These are phyloP conservation scores for Micromesistius poutassou DNA, from an alignment of 2,797 vertebrate species.

Conservation along the genomic window DNA sequence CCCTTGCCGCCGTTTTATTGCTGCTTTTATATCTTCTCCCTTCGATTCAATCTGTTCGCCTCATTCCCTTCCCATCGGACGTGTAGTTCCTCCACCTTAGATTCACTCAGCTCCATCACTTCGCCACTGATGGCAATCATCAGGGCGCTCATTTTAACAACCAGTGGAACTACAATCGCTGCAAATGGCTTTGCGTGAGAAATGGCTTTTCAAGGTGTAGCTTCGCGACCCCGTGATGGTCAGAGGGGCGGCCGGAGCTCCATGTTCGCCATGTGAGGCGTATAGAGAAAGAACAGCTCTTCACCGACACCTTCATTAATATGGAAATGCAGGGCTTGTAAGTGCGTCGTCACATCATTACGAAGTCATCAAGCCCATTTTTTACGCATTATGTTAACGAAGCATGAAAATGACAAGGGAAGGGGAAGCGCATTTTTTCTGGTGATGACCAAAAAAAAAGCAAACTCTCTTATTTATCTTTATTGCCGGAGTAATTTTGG, in stretches of 20 bases:
- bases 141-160: conserved; percentile 67
- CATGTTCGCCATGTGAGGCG: conserved; percentile 47
- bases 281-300: conserved; percentile 44
- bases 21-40: conserved; percentile 46
- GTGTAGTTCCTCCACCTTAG: conserved; percentile 51
- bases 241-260: conserved; percentile 29
- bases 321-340: conserved; percentile 70
- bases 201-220: conserved; percentile 49
- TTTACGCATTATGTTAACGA: conserved; percentile 74
- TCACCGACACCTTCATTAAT: conserved; percentile 70
- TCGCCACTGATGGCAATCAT: conserved; percentile 66
- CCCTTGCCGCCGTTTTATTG: conserved; percentile 35
- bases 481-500: not conserved
- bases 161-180: conserved; percentile 43
- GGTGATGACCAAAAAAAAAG: conserved; percentile 10
- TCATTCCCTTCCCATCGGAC: conserved; percentile 57
- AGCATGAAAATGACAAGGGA: conserved; percentile 73
- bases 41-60: conserved; percentile 58
- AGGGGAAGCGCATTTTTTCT: conserved; percentile 63
- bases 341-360: conserved; percentile 73
- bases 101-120: conserved; percentile 66
- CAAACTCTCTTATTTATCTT: not conserved
- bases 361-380: conserved; percentile 72
- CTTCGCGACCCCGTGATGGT: conserved; percentile 31
- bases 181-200: conserved; percentile 52